These are phyloP conservation scores for Harpalus rufipes DNA, from an alignment of 2,888 invertebrate species.

Conservation along the genomic window DNA sequence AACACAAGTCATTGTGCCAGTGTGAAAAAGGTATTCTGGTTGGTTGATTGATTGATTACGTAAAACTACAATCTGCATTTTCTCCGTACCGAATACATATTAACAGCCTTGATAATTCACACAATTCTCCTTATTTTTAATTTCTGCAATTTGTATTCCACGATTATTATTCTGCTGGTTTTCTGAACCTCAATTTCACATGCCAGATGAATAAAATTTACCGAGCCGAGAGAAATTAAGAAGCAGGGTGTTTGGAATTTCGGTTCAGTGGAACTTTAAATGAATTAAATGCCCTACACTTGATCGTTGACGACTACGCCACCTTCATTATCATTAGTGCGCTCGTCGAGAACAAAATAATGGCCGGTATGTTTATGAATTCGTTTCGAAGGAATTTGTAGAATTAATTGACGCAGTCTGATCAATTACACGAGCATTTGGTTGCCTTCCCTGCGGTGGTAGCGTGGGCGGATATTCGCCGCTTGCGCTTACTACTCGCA, in stretches of 20 bases:
- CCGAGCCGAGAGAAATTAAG: slow-evolving; percentile 49
- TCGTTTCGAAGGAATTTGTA: not conserved
- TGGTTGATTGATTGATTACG: too few species aligned
- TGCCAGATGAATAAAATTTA: slow-evolving; percentile 60
- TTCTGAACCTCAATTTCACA: slow-evolving; percentile 42
- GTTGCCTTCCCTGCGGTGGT: not conserved
- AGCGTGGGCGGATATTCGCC: not conserved
- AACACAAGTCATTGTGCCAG: too few species aligned
- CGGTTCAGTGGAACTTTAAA: slow-evolving; percentile 69
- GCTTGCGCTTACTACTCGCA: not conserved
- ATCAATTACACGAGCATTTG: slow-evolving; percentile 5
- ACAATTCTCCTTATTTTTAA: not conserved
- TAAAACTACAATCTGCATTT: too few species aligned
- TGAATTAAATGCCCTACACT: slow-evolving; percentile 72
- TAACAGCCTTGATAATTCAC: too few species aligned
- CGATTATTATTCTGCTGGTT: slow-evolving; percentile 50
- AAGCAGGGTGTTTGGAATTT: slow-evolving; percentile 59
- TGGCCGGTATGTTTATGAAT: not conserved
- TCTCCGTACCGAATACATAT: too few species aligned
- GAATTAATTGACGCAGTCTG: not conserved
- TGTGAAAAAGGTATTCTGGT: too few species aligned
- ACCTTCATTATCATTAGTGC: slow-evolving; percentile 70
- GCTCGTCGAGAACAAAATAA: not conserved
- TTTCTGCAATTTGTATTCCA: not conserved
- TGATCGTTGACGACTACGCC: slow-evolving; percentile 68